Evolutionary conservation across 2,797 vertebrate genomes (phyloP), one percentile per base, ranked within the genome.

Genomic region (Myotis vivesi): DNA sequence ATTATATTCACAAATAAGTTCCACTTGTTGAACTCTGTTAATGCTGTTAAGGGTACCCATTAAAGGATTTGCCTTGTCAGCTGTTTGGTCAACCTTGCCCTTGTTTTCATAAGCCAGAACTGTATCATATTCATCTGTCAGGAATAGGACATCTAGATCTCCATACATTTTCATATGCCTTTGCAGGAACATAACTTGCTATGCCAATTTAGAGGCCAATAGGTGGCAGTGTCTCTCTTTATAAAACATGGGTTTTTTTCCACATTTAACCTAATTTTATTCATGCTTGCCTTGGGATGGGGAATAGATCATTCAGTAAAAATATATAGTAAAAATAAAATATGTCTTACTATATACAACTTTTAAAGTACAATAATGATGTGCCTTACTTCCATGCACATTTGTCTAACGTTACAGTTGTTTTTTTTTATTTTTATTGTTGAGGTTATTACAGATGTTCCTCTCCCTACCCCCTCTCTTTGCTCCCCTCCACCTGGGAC

Each of bases 111-210:
- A 99, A 87, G 99, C 99, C 97, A 99, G 97, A 81, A 99, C 98
- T 1, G 99, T 99, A 97, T 99, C 99, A 5, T 97, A 99, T 96
- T 99, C 99, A 62, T 99, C 99, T 97, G 99, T 98, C 87, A 99
- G 98, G 96, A 99, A 99, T 91, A 98, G 98, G 94, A 99, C 98
- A 85, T 99, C 98, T 0, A 98, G 98, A 12, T 98, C 98, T 23
- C 98, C 98, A 77, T 99, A 99, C 97, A 98, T 98, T 98, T 98
- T 99, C 99, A 99, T 98, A 87, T 99, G 99, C 96, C 98, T 69
- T 97, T 98, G 97, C 99, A 99, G 94, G 98, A 98, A 97, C 99
- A 99, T 33, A 99, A 97, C 95, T 99, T 98, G 82, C 98, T 98
- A 53, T 99, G 98, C 99, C 99, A 99, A 96, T 98, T 98, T 4